A percentile compares a stretch with the other conserved stretches of the same genome.
These are phyloP conservation scores for Caenorhabditis sp. DNA, from an alignment of 2,888 invertebrate species.

Conservation along the genomic window DNA sequence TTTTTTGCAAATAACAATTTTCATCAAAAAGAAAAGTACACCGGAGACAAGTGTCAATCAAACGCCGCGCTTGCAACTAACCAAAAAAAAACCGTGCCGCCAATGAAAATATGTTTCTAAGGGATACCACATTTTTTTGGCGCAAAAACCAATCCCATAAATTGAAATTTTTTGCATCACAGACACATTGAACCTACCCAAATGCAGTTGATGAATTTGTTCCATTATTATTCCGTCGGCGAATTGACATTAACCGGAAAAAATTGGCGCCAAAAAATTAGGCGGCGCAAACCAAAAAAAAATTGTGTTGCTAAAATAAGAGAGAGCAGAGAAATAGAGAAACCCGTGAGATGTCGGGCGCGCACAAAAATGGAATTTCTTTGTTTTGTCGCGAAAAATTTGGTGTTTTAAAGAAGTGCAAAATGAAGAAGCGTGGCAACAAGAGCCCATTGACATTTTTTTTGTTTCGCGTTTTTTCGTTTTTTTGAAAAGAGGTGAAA, in stretches of 20 bases:
- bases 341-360: slow-evolving; percentile 3
- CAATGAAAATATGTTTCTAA: no score
- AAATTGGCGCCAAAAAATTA: neutral
- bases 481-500: neutral
- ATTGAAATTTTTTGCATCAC: neutral
- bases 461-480: neutral
- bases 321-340: slow-evolving; percentile 4
- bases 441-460: neutral
- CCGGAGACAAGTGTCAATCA: neutral
- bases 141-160: neutral
- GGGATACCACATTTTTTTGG: no score
- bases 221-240: slow-evolving; percentile 41
- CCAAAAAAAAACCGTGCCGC: neutral
- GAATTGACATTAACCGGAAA: slow-evolving; percentile 30
- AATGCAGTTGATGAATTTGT: slow-evolving; percentile 36
- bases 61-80: neutral
- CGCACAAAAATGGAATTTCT: neutral
- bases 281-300: no score
- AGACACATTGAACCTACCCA: slow-evolving; percentile 22
- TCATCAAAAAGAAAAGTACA: no score
- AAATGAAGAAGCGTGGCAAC: neutral
- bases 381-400: no score
- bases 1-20: no score
- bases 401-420: neutral
- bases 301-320: no score